Base-by-base conservation (phyloP, 2,113 vertebrate genomes). In the Saccopteryx bilineata region DNA sequence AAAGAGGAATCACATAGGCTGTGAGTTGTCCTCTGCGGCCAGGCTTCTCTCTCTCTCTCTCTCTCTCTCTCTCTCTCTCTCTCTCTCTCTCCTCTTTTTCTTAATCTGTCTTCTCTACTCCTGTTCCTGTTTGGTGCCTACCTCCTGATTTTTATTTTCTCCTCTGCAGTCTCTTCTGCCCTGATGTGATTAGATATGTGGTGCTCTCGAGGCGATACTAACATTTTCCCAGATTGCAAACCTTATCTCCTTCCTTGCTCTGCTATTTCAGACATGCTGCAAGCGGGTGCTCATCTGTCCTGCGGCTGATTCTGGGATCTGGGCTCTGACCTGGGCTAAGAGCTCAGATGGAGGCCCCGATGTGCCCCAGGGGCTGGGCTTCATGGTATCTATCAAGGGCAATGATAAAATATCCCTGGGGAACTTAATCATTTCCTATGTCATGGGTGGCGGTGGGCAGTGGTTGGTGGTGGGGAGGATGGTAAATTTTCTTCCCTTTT, bases 401-500 rank as follows among this genome's bases (percentile, higher is more conserved):
- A 68, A 17, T 2, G 23, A 52, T 46, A 28, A 58, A 71, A 50
- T 8, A 61, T 24, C 50, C 28, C 14, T 18, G 13, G 10, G 19
- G n/a, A 39, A n/a, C 48, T 46, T 46, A n/a, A 13, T 89, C 0
- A 9, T 46, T 68, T 9, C 9, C 8, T 26, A 5, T 80, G 31
- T 31, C 12, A 48, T 0, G 23, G 23, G 26, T 52, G 14, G 11
- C 2, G 8, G 12, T 21, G 10, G 21, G 56, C 1, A 2, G 0
- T 63, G 33, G 5, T 39, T 39, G 39, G 39, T 39, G 39, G 39
- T 39, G 39, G 39, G 39, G 39, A 39, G 39, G 39, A 39, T 39
- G 39, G 39, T 39, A 39, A 39, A 39, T 72, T 69, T 87, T 83
- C 23, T 61, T 50, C 86, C 19, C 39, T 89, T 48, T 74, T 46